Percentiles rank a stretch among this genome's conserved stretches.
phyloP scores from a whole-genome alignment of 2,888 invertebrate species.

The Axea sp. region DNA sequence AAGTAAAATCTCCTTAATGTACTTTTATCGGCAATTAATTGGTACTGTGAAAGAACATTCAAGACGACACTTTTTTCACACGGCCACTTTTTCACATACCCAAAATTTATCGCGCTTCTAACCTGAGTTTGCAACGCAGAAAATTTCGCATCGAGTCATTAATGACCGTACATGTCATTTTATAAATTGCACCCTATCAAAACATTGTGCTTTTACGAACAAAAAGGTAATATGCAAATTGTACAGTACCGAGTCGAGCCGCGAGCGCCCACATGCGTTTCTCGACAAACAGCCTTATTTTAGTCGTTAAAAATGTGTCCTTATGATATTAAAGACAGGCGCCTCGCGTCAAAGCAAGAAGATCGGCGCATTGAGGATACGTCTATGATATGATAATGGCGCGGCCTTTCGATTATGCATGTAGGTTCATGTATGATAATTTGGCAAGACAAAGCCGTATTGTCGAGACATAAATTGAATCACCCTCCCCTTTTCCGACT shows the following conservation, averaged over 20 bases:
- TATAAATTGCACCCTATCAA: slow-evolving; percentile 51
- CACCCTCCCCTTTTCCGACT: slow-evolving; percentile 61
- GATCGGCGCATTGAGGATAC: slow-evolving; percentile 70
- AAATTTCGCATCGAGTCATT: too few species aligned
- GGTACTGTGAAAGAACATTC: too few species aligned
- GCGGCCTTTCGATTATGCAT: slow-evolving; percentile 68
- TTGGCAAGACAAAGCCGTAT: slow-evolving; percentile 77
- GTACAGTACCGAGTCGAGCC: slow-evolving; percentile 31
- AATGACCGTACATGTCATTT: slow-evolving; percentile 40
- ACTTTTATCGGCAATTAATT: slow-evolving; percentile 41
- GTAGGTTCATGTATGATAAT: slow-evolving; percentile 77
- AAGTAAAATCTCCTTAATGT: slow-evolving; percentile 23
- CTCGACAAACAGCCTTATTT: slow-evolving; percentile 51
- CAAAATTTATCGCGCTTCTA: too few species aligned
- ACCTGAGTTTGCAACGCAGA: too few species aligned
- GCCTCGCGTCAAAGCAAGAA: slow-evolving; percentile 67
- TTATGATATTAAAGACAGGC: slow-evolving; percentile 66
- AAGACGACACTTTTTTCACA: too few species aligned
- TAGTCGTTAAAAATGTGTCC: slow-evolving; percentile 47
- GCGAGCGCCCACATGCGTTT: slow-evolving; percentile 46
- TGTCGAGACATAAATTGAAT: slow-evolving; percentile 77
- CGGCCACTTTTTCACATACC: too few species aligned
- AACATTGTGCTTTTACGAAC: slow-evolving; percentile 29
- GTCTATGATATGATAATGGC: slow-evolving; percentile 75
- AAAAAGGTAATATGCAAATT: slow-evolving; percentile 57